These are phyloP conservation scores for Hepsetus odoe DNA, from an alignment of 2,113 vertebrate genomes.

Conservation along the genomic window DNA sequence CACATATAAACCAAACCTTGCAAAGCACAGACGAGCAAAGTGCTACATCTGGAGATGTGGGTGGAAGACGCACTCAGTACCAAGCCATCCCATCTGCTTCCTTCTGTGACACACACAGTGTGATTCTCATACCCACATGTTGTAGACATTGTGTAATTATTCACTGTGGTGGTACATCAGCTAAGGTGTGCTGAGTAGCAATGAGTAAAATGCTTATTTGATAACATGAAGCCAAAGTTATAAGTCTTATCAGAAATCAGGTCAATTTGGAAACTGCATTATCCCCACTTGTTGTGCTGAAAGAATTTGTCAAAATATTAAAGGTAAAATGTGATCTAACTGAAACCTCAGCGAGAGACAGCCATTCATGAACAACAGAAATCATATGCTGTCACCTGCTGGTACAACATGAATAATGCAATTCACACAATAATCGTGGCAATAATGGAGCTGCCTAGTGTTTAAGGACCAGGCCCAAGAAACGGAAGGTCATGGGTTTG, in stretches of 20 bases:
- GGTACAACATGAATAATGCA: slow-evolving; percentile 1
- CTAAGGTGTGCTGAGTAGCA: background rate
- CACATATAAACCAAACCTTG: background rate
- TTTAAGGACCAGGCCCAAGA: no score
- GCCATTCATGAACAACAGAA: background rate
- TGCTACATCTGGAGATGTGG: slow-evolving; percentile 15
- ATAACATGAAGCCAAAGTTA: background rate
- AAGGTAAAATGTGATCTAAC: background rate
- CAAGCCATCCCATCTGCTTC: slow-evolving; percentile 13
- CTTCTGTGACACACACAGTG: background rate
- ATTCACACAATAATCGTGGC: background rate
- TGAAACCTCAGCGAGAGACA: no score
- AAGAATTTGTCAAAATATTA: background rate
- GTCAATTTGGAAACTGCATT: background rate
- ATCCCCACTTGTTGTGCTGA: background rate
- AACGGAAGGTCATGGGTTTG: no score
- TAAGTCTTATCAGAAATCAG: background rate
- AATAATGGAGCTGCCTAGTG: background rate
- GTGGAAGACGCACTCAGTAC: slow-evolving; percentile 4
- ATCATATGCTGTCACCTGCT: slow-evolving; percentile 44
- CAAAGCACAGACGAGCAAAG: background rate
- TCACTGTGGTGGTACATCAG: background rate
- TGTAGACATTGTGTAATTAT: background rate
- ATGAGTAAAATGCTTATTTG: background rate
- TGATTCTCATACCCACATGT: background rate